These are phyloP conservation scores for Carterocephalus palaemon DNA, from an alignment of 2,888 invertebrate species.

Conservation along the genomic window DNA sequence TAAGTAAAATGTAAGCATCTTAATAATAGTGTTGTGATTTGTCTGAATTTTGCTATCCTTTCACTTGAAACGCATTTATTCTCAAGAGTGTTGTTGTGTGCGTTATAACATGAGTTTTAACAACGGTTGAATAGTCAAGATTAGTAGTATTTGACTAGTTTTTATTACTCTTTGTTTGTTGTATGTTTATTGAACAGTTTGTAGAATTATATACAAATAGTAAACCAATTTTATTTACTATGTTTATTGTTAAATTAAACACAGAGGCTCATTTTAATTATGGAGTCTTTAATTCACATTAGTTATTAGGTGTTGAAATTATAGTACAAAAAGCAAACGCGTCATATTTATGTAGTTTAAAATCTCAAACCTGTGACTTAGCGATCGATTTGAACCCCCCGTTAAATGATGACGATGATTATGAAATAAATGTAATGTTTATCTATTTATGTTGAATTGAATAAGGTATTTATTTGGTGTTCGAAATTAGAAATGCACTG, in stretches of 20 bases:
- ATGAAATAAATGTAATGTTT: constrained; percentile 6
- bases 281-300: neutral
- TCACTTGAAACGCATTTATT: too few species aligned
- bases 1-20: constrained; percentile 15
- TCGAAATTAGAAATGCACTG: constrained; percentile 5
- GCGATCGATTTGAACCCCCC: too few species aligned
- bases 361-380: constrained; percentile 53
- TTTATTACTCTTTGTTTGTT: neutral
- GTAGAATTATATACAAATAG: constrained; percentile 11
- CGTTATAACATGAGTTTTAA: too few species aligned
- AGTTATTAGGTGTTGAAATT: constrained; percentile 3
- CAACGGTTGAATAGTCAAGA: too few species aligned
- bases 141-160: too few species aligned
- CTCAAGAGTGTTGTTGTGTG: too few species aligned
- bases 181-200: too few species aligned
- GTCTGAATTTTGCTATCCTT: neutral
- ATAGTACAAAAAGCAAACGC: constrained; percentile 53
- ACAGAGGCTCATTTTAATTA: constrained; percentile 1
- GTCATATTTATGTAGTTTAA: constrained; percentile 40
- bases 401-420: constrained; percentile 5
- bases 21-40: constrained; percentile 4
- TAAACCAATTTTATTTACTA: constrained; percentile 20
- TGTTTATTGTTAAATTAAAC: constrained; percentile 13
- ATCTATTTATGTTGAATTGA: constrained; percentile 9
- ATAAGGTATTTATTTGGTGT: neutral